Evolutionary conservation across 2,113 vertebrate genomes (phyloP).

Genomic region (Bubo scandiacus): DNA sequence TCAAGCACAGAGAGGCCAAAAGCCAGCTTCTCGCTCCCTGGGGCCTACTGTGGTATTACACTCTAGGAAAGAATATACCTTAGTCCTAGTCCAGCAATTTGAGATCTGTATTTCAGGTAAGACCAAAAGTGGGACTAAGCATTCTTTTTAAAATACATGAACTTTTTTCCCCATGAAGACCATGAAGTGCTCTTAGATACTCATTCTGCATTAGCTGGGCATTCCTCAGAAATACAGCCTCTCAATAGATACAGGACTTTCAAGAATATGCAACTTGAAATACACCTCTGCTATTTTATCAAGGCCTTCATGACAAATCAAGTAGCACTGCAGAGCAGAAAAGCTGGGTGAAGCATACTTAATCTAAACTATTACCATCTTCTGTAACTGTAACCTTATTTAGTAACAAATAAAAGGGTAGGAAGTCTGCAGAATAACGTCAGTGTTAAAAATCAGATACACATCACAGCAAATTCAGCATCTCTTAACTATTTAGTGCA

Average conservation of each 20-base stretch:
- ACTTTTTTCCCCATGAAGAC: not conserved
- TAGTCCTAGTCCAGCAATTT: not conserved
- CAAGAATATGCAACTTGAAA: not conserved
- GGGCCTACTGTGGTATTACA: not conserved
- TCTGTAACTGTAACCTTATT: not conserved
- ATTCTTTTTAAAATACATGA: not conserved
- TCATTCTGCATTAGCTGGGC: not conserved
- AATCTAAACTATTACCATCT: not conserved
- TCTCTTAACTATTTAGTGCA: not conserved
- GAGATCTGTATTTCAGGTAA: not conserved
- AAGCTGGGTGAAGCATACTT: not conserved
- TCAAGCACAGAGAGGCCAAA: conserved; percentile 12
- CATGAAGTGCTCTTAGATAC: not conserved
- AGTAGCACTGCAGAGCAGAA: not conserved
- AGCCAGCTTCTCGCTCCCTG: not conserved
- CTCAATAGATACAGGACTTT: not conserved
- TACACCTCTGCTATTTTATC: not conserved
- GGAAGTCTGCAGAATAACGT: not conserved
- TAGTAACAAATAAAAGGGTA: not conserved
- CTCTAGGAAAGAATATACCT: not conserved
- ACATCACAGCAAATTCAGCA: not conserved
- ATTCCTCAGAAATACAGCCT: not conserved
- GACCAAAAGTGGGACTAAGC: not conserved
- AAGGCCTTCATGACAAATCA: not conserved
- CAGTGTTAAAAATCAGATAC: not conserved